These are phyloP conservation scores for Chironomus tepperi DNA, from an alignment of 1,140 invertebrate species.

Conservation along the genomic window DNA sequence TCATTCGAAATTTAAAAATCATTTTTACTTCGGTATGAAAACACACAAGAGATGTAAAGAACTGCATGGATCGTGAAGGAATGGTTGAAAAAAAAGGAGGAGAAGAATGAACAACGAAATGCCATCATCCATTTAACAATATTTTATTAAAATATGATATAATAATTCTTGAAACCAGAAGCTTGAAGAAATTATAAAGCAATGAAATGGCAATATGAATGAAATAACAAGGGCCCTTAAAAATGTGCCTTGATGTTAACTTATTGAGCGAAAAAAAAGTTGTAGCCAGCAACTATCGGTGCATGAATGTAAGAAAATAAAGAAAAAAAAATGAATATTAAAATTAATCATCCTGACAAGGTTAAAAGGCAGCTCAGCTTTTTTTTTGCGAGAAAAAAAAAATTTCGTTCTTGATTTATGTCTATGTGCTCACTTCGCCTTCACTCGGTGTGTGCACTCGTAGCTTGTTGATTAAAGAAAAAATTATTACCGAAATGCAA, in stretches of 20 bases:
- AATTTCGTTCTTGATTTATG: conserved; percentile 11
- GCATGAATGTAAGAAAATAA: not conserved
- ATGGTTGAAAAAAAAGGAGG: no score
- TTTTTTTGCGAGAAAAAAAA: not conserved
- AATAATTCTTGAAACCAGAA: conserved; percentile 22
- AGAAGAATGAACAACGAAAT: not conserved
- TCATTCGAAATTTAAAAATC: no score
- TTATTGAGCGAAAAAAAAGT: not conserved
- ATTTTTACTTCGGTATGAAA: no score
- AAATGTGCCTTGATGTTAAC: not conserved
- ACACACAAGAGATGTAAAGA: no score
- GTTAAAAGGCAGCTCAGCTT: not conserved
- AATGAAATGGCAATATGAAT: conserved; percentile 7
- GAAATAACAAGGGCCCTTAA: conserved; percentile 1
- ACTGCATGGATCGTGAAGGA: no score
- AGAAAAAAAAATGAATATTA: conserved; percentile 17
- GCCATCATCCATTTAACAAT: conserved; percentile 8
- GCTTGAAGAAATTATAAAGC: conserved; percentile 20
- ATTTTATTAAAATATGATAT: conserved; percentile 19
- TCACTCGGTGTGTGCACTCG: not conserved
- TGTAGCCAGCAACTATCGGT: not conserved
- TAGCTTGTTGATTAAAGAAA: conserved; percentile 18
- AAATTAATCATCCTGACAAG: conserved; percentile 23
- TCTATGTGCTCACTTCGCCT: not conserved
- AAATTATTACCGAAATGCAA: conserved; percentile 22